Evolutionary conservation across 2,888 invertebrate species (phyloP).

Genomic region (Trypoxylon attenuatum): DNA sequence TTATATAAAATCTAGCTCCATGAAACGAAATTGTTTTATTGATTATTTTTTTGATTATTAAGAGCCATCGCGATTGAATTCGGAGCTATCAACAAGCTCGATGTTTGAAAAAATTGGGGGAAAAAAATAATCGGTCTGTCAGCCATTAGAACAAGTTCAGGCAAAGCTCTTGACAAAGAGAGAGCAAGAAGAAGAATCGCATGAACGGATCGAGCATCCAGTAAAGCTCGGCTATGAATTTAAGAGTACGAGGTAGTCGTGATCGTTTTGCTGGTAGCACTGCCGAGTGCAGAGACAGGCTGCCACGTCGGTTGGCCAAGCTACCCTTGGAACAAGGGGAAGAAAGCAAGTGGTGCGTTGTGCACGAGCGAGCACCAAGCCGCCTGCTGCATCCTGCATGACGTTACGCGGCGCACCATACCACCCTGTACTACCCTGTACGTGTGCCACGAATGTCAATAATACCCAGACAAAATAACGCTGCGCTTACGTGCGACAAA

Average conservation of each 20-base stretch:
- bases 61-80: too few relatives aligned
- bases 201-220: too few relatives aligned
- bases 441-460: constrained; percentile 34
- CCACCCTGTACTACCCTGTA: constrained; percentile 25
- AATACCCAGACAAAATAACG: constrained; percentile 31
- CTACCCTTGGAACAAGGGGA: constrained; percentile 20
- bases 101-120: too few relatives aligned
- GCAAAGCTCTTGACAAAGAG: not conserved
- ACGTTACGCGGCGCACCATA: constrained; percentile 26
- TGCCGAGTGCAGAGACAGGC: constrained; percentile 20
- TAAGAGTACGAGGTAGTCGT: not conserved
- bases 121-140: too few relatives aligned
- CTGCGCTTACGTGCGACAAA: too few relatives aligned
- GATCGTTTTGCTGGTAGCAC: constrained; percentile 16
- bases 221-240: not conserved
- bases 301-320: constrained; percentile 18
- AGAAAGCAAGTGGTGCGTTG: constrained; percentile 22
- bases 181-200: not conserved
- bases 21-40: too few relatives aligned
- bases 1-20: too few relatives aligned
- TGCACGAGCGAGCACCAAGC: constrained; percentile 44
- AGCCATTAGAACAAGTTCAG: too few relatives aligned
- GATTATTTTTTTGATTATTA: too few relatives aligned
- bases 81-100: too few relatives aligned
- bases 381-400: not conserved